Percentiles rank a stretch among this genome's conserved stretches.
Evolutionary conservation across 2,113 vertebrate species (phyloP).

Genomic region (Numenius arquata): DNA sequence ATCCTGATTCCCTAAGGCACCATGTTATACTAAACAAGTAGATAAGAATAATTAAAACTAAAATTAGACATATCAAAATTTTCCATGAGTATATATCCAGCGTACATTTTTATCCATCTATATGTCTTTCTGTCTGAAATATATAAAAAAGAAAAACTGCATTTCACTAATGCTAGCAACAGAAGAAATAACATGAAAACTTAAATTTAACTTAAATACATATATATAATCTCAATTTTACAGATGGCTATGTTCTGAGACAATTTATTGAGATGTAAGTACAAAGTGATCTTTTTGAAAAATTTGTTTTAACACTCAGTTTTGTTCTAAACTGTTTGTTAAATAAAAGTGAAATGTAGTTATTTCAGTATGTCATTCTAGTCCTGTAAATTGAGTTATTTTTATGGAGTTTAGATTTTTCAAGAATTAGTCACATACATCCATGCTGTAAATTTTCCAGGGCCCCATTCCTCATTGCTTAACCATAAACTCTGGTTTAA

Average conservation of each 20-base stretch:
- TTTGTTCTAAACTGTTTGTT: background rate
- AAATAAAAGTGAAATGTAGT: background rate
- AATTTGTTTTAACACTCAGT: background rate
- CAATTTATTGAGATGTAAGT: conserved; percentile 84
- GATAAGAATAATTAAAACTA: background rate
- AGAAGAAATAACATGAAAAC: background rate
- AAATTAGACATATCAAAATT: background rate
- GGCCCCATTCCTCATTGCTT: background rate
- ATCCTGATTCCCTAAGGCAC: background rate
- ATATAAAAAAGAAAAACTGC: background rate
- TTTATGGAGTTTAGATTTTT: background rate
- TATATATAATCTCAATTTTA: conserved; percentile 51
- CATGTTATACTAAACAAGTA: background rate
- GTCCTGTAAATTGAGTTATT: background rate
- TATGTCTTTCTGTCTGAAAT: background rate
- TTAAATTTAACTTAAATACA: background rate
- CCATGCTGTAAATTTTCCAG: background rate
- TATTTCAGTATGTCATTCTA: background rate
- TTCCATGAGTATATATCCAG: background rate
- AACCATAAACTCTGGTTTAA: background rate
- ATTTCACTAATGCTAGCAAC: background rate
- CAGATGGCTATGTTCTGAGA: conserved; percentile 88
- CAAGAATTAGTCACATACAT: background rate
- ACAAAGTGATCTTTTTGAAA: background rate
- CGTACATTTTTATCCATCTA: background rate